A percentile compares a stretch with the other conserved stretches of the same genome.
Evolutionary conservation across 37 sponge, comb jelly and placozoan genomes (phyloP).

Genomic region (Theonella swinhoei): DNA sequence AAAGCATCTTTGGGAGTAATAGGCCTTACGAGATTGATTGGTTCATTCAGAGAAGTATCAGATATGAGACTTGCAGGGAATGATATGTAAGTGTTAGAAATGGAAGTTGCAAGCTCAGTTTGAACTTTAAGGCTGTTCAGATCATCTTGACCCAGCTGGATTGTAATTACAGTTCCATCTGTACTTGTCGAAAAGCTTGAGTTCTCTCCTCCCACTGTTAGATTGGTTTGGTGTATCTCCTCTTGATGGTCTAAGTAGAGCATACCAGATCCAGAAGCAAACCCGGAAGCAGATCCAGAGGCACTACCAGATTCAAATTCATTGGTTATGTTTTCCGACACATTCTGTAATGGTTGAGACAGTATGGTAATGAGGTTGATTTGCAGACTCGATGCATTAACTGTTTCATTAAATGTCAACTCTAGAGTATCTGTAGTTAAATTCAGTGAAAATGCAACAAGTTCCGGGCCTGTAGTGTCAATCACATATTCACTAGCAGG

Average conservation of each 20-base stretch:
- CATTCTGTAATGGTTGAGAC: conserved; percentile 3
- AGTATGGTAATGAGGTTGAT: conserved; percentile 66
- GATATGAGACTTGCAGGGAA: conserved; percentile 40
- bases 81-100: conserved; percentile 70
- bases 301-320: background rate
- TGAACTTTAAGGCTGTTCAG: conserved; percentile 72
- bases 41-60: conserved; percentile 62
- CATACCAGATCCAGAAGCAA: conserved; percentile 26
- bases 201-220: conserved; percentile 59
- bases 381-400: conserved; percentile 68
- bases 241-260: background rate
- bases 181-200: conserved; percentile 47
- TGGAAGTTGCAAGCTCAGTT: conserved; percentile 50
- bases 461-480: conserved; percentile 68
- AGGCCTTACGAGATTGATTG: conserved; percentile 47
- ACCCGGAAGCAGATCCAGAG: conserved; percentile 6
- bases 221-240: background rate
- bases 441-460: conserved; percentile 76
- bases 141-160: conserved; percentile 79
- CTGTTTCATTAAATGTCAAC: conserved; percentile 89
- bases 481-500: conserved; percentile 29
- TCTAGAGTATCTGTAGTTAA: conserved; percentile 65
- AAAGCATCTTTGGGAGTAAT: conserved; percentile 27
- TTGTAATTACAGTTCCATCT: conserved; percentile 67
- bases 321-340: background rate